A percentile compares a stretch with the other conserved stretches of the same genome.
Conservation (phyloP, 2,113 vertebrate species). For the Bucco capensis region DNA sequence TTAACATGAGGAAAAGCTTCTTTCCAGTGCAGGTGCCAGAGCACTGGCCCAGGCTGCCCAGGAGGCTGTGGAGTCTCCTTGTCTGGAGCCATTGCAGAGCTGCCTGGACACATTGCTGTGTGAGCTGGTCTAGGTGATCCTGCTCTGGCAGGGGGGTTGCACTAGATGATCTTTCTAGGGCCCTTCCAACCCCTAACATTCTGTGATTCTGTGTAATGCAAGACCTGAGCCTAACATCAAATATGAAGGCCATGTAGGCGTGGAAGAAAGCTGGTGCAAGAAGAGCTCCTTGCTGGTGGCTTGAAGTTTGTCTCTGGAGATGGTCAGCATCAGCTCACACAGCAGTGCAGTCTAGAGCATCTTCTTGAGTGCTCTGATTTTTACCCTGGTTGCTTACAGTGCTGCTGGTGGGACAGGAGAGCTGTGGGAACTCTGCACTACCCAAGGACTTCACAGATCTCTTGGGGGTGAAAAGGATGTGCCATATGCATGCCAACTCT, state of each 20-base stretch:
- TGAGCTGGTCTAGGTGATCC: too few relatives aligned
- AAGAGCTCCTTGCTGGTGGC: not conserved
- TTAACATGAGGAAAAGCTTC: too few relatives aligned
- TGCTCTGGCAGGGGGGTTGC: too few relatives aligned
- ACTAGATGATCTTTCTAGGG: too few relatives aligned
- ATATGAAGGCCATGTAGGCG: not conserved
- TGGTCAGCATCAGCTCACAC: not conserved
- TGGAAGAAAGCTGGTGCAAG: not conserved
- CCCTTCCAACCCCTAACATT: too few relatives aligned
- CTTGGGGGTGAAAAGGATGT: not conserved
- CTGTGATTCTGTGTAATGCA: too few relatives aligned
- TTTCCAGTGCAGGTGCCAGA: too few relatives aligned
- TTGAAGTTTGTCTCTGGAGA: not conserved
- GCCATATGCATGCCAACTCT: not conserved
- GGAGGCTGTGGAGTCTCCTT: too few relatives aligned
- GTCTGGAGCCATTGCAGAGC: too few relatives aligned
- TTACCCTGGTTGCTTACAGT: not conserved
- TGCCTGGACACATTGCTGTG: too few relatives aligned
- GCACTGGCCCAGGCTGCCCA: too few relatives aligned
- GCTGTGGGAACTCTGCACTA: not conserved
- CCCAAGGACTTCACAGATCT: not conserved
- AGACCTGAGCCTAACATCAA: not conserved
- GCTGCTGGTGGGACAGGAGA: not conserved
- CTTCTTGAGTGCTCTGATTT: not conserved
- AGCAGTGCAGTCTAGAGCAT: not conserved